Percentiles rank a stretch among this genome's conserved stretches.
Conservation (phyloP, 2,797 vertebrate species). For the Staurois parvus region DNA sequence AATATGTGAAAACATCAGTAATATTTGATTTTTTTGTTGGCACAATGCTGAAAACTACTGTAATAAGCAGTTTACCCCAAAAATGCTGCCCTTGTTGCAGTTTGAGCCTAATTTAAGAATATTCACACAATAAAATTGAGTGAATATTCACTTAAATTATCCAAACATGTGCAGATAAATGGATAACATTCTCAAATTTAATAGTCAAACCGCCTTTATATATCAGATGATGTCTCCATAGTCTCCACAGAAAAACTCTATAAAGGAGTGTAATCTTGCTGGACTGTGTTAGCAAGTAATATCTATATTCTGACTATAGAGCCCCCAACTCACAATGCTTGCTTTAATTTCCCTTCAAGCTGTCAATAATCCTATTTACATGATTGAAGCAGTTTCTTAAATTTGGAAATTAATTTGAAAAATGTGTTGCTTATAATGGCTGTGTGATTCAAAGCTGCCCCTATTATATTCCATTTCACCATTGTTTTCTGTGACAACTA, state of each 20-base stretch:
- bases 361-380: background rate
- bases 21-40: too few species aligned
- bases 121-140: too few species aligned
- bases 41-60: too few species aligned
- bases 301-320: background rate
- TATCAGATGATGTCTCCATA: background rate
- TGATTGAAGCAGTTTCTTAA: background rate
- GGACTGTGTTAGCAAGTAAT: background rate
- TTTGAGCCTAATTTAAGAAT: too few species aligned
- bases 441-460: background rate
- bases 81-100: too few species aligned
- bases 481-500: background rate
- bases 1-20: too few species aligned
- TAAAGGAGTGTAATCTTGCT: too few species aligned
- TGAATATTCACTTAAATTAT: too few species aligned
- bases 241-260: background rate
- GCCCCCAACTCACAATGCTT: background rate
- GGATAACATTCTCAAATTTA: too few species aligned
- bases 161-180: too few species aligned
- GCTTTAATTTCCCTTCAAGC: background rate
- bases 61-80: too few species aligned
- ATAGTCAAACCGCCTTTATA: too few species aligned
- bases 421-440: background rate
- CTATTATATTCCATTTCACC: background rate
- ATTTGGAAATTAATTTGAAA: background rate